phyloP scores from a whole-genome alignment of 1,140 invertebrate genomes.

The Drosophila repletoides region DNA sequence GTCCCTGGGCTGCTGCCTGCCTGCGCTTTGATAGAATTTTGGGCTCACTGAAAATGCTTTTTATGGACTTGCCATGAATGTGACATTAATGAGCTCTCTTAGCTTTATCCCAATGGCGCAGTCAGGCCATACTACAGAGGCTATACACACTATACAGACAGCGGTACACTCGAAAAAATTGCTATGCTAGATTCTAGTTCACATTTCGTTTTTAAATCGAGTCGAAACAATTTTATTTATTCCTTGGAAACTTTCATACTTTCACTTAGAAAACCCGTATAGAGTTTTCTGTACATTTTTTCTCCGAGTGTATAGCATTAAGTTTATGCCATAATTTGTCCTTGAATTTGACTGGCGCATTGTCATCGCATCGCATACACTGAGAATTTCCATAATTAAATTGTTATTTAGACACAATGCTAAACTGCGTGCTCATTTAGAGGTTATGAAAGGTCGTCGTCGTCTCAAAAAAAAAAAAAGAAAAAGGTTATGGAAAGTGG shows the following conservation, averaged over 20 bases:
- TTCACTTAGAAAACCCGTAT: too few relatives aligned
- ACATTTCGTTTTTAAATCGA: too few relatives aligned
- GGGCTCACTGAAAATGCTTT: constrained; percentile 66
- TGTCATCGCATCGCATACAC: constrained; percentile 9
- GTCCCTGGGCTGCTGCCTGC: constrained; percentile 7
- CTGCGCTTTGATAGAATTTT: constrained; percentile 65
- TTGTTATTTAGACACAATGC: constrained; percentile 59
- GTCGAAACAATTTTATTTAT: too few relatives aligned
- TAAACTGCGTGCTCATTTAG: constrained; percentile 65
- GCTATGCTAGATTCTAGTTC: too few relatives aligned
- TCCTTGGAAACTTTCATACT: too few relatives aligned
- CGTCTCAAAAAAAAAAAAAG: background rate
- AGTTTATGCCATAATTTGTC: constrained; percentile 74
- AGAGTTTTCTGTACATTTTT: too few relatives aligned
- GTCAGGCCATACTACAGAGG: background rate
- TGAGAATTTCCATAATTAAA: constrained; percentile 67
- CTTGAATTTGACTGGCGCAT: constrained; percentile 50
- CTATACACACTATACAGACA: constrained; percentile 3
- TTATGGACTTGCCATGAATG: constrained; percentile 65
- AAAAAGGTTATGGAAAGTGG: too few relatives aligned
- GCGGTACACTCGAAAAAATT: too few relatives aligned
- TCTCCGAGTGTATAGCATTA: constrained; percentile 22
- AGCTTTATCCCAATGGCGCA: constrained; percentile 69
- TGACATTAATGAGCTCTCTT: constrained; percentile 77
- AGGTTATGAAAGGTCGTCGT: constrained; percentile 67